Evolutionary conservation across 2,797 vertebrate species (phyloP).

Genomic region (Sebastes kiyomatsui): DNA sequence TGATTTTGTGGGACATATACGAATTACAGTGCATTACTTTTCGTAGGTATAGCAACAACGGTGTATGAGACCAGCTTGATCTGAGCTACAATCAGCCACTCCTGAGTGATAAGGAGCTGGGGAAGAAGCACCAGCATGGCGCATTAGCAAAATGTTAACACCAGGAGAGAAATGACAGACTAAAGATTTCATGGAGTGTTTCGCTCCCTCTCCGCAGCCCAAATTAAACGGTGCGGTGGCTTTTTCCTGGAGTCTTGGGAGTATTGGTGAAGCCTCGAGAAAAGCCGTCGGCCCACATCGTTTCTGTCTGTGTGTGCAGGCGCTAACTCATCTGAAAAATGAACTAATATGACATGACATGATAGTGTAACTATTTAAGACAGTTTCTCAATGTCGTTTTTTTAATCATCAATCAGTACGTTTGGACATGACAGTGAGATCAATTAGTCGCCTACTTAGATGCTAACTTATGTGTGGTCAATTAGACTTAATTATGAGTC

Average conservation of each 20-base stretch:
- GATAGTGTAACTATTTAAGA: constrained; percentile 63
- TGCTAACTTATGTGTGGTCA: constrained; percentile 75
- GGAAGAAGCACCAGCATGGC: background rate
- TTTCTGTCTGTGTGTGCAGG: constrained; percentile 29
- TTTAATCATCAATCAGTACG: constrained; percentile 71
- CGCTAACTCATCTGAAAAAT: constrained; percentile 54
- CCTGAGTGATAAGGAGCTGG: constrained; percentile 76
- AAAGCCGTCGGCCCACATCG: constrained; percentile 14
- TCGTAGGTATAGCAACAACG: too few relatives aligned
- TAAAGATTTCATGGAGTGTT: constrained; percentile 29
- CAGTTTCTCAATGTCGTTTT: constrained; percentile 55
- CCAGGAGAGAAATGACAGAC: constrained; percentile 27
- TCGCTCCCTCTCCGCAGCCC: constrained; percentile 2
- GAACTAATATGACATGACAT: constrained; percentile 67
- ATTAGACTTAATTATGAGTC: constrained; percentile 70
- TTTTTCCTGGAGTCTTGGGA: constrained; percentile 15
- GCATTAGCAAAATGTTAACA: constrained; percentile 71
- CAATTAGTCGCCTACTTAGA: constrained; percentile 73
- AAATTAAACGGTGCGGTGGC: constrained; percentile 14
- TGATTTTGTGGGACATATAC: too few relatives aligned
- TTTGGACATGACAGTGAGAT: constrained; percentile 64
- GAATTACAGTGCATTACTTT: too few relatives aligned
- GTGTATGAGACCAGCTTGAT: constrained; percentile 35
- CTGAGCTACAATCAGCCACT: constrained; percentile 83
- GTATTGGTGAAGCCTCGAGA: constrained; percentile 27